These are phyloP conservation scores for Etheostoma perlongum DNA, from an alignment of 2,797 vertebrate genomes.

Conservation along the genomic window DNA sequence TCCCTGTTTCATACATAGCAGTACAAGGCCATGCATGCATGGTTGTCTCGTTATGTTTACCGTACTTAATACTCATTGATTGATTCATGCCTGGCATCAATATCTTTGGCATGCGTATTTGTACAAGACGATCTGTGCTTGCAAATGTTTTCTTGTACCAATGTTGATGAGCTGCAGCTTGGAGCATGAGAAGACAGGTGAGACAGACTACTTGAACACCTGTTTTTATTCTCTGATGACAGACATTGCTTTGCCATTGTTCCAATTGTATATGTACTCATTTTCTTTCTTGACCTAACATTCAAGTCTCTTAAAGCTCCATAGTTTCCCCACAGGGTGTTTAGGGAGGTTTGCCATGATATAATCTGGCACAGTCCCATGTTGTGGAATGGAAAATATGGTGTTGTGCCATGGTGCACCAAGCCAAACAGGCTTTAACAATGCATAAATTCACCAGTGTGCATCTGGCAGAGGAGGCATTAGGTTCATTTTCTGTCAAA, in stretches of 20 bases:
- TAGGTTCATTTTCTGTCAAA: conserved; percentile 12
- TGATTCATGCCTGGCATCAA: conserved; percentile 51
- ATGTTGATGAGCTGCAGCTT: conserved; percentile 43
- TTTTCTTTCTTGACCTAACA: conserved; percentile 39
- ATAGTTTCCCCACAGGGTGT: conserved; percentile 16
- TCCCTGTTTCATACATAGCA: conserved; percentile 1
- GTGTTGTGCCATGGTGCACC: conserved; percentile 26
- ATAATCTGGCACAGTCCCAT: conserved; percentile 46
- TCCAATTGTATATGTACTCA: conserved; percentile 17
- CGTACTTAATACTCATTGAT: conserved; percentile 49
- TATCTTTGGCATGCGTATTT: conserved; percentile 27
- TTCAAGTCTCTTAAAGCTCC: conserved; percentile 11
- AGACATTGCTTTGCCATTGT: conserved; percentile 45
- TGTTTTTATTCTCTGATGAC: conserved; percentile 39
- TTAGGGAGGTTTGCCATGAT: conserved; percentile 31
- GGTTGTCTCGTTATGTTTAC: conserved; percentile 15
- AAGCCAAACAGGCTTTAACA: conserved; percentile 57
- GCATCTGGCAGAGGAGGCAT: conserved; percentile 21
- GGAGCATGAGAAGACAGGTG: conserved; percentile 63
- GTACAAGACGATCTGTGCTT: conserved; percentile 32
- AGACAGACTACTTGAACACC: conserved; percentile 45
- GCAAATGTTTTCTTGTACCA: conserved; percentile 50
- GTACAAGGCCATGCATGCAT: conserved; percentile 38
- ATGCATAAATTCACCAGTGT: conserved; percentile 34
- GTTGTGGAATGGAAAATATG: conserved; percentile 60